These are phyloP conservation scores for Luffia ferchaultella DNA, from an alignment of 2,888 invertebrate genomes.

Conservation along the genomic window DNA sequence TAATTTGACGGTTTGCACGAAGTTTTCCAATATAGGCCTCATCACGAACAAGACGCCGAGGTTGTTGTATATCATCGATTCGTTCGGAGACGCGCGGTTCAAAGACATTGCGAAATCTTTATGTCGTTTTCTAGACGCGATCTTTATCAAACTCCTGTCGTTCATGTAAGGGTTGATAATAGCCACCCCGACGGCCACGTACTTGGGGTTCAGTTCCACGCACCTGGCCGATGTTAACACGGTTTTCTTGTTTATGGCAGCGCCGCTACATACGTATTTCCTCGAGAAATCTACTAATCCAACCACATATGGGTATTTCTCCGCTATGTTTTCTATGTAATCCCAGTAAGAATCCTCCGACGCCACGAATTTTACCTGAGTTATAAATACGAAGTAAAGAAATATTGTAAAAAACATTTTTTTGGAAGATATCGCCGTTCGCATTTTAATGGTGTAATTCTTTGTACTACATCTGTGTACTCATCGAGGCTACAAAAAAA, in stretches of 20 bases:
- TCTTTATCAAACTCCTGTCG: conserved; percentile 22
- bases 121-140: conserved; percentile 26
- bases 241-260: conserved; percentile 26
- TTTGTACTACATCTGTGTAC: too few species aligned
- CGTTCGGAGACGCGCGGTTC: conserved; percentile 20
- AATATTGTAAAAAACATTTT: too few species aligned
- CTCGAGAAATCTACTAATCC: conserved; percentile 27
- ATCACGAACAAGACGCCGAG: conserved; percentile 33
- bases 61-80: conserved; percentile 33
- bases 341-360: conserved; percentile 11
- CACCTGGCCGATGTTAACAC: conserved; percentile 43
- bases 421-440: too few species aligned
- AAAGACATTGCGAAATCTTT: conserved; percentile 29
- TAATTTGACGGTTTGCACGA: conserved; percentile 23
- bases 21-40: conserved; percentile 24
- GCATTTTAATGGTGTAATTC: too few species aligned
- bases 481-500: too few species aligned
- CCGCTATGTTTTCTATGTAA: conserved; percentile 32
- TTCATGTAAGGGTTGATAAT: conserved; percentile 20
- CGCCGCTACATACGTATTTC: conserved; percentile 35
- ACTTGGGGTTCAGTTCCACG: conserved; percentile 22
- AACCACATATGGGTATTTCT: conserved; percentile 35
- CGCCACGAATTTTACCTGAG: background rate
- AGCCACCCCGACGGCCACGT: conserved; percentile 29
- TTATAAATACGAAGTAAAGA: background rate